These are phyloP conservation scores for Cynoglossus semilaevis DNA, from an alignment of 2,113 vertebrate species.

Conservation along the genomic window DNA sequence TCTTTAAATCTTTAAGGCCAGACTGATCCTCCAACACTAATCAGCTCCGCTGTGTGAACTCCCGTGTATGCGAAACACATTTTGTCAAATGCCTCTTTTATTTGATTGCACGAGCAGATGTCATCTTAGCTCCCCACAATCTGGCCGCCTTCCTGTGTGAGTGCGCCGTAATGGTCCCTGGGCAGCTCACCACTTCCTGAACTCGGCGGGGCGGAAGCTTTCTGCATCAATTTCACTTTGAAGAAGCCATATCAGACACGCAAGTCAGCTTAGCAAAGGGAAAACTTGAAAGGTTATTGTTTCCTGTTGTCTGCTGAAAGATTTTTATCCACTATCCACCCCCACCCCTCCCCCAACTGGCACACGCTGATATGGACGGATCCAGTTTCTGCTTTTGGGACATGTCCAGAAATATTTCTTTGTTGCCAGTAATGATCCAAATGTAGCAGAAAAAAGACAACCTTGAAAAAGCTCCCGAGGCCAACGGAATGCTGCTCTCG, in stretches of 20 bases:
- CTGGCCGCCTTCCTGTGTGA: slow-evolving; percentile 73
- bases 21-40: slow-evolving; percentile 23
- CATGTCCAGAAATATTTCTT: slow-evolving; percentile 31
- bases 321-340: slow-evolving; percentile 56
- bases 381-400: slow-evolving; percentile 47
- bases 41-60: slow-evolving; percentile 43
- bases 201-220: slow-evolving; percentile 73
- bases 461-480: not conserved
- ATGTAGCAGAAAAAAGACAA: not conserved
- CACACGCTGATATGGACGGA: slow-evolving; percentile 41
- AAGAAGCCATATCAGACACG: slow-evolving; percentile 71
- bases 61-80: slow-evolving; percentile 65
- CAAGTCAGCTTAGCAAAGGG: slow-evolving; percentile 67
- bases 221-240: slow-evolving; percentile 78
- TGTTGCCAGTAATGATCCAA: slow-evolving; percentile 25
- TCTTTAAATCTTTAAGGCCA: slow-evolving; percentile 16
- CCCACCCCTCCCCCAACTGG: slow-evolving; percentile 39
- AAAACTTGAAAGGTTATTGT: slow-evolving; percentile 72
- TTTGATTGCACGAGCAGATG: slow-evolving; percentile 78
- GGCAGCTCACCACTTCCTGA: slow-evolving; percentile 75
- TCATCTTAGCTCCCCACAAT: slow-evolving; percentile 75
- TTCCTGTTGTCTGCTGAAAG: slow-evolving; percentile 75
- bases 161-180: slow-evolving; percentile 72
- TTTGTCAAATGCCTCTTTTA: slow-evolving; percentile 63
- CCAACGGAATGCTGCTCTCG: slow-evolving; percentile 5